phyloP scores from a whole-genome alignment of 2,113 vertebrate genomes.

The Aspiorhynchus laticeps region DNA sequence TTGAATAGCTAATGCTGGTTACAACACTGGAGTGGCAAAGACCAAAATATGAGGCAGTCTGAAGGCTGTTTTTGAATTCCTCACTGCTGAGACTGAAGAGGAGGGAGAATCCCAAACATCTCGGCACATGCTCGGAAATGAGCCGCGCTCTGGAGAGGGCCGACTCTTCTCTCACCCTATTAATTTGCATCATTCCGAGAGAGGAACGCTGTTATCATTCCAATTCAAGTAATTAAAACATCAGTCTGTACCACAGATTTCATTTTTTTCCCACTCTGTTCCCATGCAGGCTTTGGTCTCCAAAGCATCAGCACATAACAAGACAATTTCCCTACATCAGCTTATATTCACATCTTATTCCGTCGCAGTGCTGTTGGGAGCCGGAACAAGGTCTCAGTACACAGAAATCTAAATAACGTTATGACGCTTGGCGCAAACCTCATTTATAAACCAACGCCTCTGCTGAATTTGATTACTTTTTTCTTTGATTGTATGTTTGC shows the following conservation, averaged over 20 bases:
- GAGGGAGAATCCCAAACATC: conserved; percentile 45
- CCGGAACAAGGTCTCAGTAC: conserved; percentile 92
- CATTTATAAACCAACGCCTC: conserved; percentile 97
- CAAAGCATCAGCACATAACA: conserved; percentile 94
- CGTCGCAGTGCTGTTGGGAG: conserved; percentile 93
- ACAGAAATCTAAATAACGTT: conserved; percentile 98
- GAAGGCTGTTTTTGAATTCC: conserved; percentile 32
- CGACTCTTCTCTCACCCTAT: conserved; percentile 63
- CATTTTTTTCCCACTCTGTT: conserved; percentile 48
- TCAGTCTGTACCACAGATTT: conserved; percentile 75
- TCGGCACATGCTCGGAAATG: conserved; percentile 40
- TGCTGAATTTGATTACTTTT: conserved; percentile 95
- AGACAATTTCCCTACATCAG: conserved; percentile 98
- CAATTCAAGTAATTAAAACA: conserved; percentile 80
- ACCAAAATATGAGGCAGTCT: conserved; percentile 4
- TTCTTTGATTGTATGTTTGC: conserved; percentile 73
- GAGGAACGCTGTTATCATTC: conserved; percentile 69
- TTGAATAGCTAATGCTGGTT: conserved; percentile 29
- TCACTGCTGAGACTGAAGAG: conserved; percentile 36
- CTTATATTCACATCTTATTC: conserved; percentile 98
- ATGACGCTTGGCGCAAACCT: conserved; percentile 93
- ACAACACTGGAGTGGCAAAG: neutral
- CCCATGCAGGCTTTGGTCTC: conserved; percentile 80
- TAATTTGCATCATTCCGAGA: conserved; percentile 70
- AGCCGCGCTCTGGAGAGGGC: conserved; percentile 50